Conservation (phyloP, 1,140 invertebrate genomes). For the Carposina sasakii region DNA sequence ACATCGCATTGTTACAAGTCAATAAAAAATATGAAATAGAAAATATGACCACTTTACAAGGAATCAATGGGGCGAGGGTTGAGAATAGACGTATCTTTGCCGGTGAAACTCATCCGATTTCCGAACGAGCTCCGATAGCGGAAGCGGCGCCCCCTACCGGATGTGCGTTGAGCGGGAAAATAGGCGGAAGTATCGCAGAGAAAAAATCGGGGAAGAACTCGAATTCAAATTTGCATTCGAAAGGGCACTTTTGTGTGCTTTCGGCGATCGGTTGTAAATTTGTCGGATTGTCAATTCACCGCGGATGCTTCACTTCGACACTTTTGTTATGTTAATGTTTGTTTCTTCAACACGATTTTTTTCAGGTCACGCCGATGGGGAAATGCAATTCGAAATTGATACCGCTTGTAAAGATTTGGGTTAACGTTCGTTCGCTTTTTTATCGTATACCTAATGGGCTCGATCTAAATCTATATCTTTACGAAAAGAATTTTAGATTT, state of each 20-base stretch:
- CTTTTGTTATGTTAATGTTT: conserved; percentile 58
- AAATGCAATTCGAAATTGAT: no score
- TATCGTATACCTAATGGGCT: no score
- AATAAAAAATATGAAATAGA: conserved; percentile 46
- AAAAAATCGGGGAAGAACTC: conserved; percentile 54
- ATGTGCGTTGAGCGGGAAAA: conserved; percentile 64
- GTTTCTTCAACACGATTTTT: conserved; percentile 12
- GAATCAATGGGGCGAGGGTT: conserved; percentile 43
- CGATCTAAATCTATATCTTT: no score
- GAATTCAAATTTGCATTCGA: conserved; percentile 61
- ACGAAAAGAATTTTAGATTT: no score
- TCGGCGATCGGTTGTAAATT: conserved; percentile 58
- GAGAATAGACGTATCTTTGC: conserved; percentile 35
- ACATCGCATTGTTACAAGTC: conserved; percentile 30
- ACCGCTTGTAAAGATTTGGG: no score
- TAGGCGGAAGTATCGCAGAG: conserved; percentile 59
- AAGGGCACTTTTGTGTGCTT: conserved; percentile 54
- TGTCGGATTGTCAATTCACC: conserved; percentile 63
- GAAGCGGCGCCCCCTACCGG: conserved; percentile 44
- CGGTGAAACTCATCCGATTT: conserved; percentile 50
- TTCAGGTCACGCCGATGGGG: conserved; percentile 2
- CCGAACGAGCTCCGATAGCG: conserved; percentile 41
- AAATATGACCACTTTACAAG: conserved; percentile 47
- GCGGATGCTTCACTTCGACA: conserved; percentile 40
- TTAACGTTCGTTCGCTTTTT: no score